Percentiles rank a stretch among this genome's conserved stretches.
Evolutionary conservation across 2,113 vertebrate genomes (phyloP).

Genomic region (Accipiter virgatus): DNA sequence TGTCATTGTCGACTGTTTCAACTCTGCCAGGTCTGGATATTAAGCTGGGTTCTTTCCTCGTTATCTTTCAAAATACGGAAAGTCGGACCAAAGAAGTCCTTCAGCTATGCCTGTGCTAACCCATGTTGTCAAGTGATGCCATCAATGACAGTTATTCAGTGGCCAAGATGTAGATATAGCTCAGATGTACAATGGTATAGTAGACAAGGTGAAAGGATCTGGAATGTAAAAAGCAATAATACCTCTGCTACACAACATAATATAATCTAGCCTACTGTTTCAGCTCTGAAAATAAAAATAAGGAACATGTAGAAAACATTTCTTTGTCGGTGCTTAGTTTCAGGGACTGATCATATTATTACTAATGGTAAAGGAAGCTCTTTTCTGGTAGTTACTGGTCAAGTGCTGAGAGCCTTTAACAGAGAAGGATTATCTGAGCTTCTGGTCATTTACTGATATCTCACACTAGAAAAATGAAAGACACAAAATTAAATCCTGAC

Average conservation of each 20-base stretch:
- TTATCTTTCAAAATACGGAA: background rate
- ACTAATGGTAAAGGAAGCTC: background rate
- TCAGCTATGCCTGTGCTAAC: background rate
- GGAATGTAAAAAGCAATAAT: background rate
- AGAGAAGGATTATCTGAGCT: background rate
- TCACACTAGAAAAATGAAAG: background rate
- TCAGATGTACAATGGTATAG: background rate
- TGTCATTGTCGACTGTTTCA: accelerated
- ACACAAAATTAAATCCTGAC: background rate
- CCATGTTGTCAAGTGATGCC: background rate
- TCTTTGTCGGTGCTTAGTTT: background rate
- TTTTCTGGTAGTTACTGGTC: background rate
- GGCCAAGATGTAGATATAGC: background rate
- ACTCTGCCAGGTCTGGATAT: background rate
- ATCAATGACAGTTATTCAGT: background rate
- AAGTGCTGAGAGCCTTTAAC: background rate
- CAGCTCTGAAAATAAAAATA: background rate
- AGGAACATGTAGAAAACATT: background rate
- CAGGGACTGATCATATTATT: background rate
- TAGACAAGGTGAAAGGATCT: background rate
- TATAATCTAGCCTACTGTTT: background rate
- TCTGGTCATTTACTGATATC: background rate
- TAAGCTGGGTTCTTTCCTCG: background rate
- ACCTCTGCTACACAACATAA: background rate
- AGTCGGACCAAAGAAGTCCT: background rate